Conservation (phyloP, 2,888 invertebrate species). For the Abrostola tripartita region DNA sequence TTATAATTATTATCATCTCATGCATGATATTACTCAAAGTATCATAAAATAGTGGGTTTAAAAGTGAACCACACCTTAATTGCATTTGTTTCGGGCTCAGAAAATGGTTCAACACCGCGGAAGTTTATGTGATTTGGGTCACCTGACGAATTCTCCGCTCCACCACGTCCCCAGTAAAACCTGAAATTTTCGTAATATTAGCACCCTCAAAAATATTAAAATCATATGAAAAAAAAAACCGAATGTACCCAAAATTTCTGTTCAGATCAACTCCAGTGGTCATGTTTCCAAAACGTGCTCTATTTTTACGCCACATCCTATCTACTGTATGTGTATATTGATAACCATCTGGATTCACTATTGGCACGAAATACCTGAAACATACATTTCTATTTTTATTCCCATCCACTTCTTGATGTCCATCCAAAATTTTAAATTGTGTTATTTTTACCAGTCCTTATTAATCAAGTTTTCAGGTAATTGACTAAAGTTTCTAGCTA, state of each 20-base stretch:
- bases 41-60: too few relatives aligned
- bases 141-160: slow-evolving; percentile 59
- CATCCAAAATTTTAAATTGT: background rate
- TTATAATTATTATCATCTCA: background rate
- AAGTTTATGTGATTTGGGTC: slow-evolving; percentile 79
- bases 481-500: slow-evolving; percentile 91
- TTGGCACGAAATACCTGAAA: slow-evolving; percentile 90
- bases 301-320: slow-evolving; percentile 94
- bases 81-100: slow-evolving; percentile 80
- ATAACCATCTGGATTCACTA: slow-evolving; percentile 96
- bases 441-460: slow-evolving; percentile 91
- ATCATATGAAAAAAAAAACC: background rate
- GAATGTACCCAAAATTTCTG: slow-evolving; percentile 92
- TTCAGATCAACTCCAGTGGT: slow-evolving; percentile 94
- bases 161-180: slow-evolving; percentile 69
- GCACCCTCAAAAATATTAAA: background rate
- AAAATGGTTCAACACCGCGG: slow-evolving; percentile 76
- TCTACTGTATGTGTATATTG: slow-evolving; percentile 93
- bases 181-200: slow-evolving; percentile 52
- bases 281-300: slow-evolving; percentile 81
- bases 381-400: slow-evolving; percentile 7
- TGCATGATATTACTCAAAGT: too few relatives aligned
- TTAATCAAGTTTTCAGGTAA: slow-evolving; percentile 91
- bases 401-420: too few relatives aligned
- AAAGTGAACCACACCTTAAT: slow-evolving; percentile 69